Base-by-base conservation (phyloP, 2,113 vertebrate genomes). In the Cyrtonyx montezumae region DNA sequence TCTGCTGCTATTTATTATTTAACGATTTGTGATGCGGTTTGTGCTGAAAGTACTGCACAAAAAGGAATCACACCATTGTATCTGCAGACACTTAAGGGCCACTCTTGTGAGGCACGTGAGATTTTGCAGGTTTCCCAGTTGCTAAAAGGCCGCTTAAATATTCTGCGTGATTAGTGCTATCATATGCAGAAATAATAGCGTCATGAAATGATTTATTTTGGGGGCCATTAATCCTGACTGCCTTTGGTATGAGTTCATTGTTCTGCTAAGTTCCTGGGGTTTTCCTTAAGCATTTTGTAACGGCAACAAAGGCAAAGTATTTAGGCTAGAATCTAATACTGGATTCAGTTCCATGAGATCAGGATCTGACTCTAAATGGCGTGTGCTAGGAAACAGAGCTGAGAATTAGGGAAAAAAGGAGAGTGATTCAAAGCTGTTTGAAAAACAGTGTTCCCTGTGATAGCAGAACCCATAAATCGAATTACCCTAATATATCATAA, bases 1-100 rank as follows among this genome's bases (percentile, higher is more conserved):
- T 82, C 77, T 75, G 70, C 73, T 88, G 77, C 92, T 93, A 96
- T 95, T 89, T 93, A 96, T 96, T 97, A 95, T 96, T 96, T 95
- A 96, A 93, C 89, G 94, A 85, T 95, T 95, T 93, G 92, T 92
- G 92, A 96, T 94, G 86, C 55, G 61, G 81, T 94, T 93, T 73
- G 87, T 91, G 90, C 91, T 90, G 83, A 93, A 91, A 89, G 91
- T 62, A 42, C 82, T 55, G 40, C 75, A 87, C 34, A 77, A 73
- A 95, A 94, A 84, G 48, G 49, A 91, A 83, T 63, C 70, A 49
- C 63, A 70, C 25, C 74, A 59, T 55, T 85, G 32, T 61, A 67
- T 46, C 68, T 70, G 42, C 65, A 92, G 66, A 79, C 32, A 23
- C 70, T 85, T 66, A 79, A 81, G 34, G 62, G 69, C 85, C 79